Evolutionary conservation across 2,113 vertebrate genomes (phyloP).

Genomic region (Myrmecobius fasciatus): DNA sequence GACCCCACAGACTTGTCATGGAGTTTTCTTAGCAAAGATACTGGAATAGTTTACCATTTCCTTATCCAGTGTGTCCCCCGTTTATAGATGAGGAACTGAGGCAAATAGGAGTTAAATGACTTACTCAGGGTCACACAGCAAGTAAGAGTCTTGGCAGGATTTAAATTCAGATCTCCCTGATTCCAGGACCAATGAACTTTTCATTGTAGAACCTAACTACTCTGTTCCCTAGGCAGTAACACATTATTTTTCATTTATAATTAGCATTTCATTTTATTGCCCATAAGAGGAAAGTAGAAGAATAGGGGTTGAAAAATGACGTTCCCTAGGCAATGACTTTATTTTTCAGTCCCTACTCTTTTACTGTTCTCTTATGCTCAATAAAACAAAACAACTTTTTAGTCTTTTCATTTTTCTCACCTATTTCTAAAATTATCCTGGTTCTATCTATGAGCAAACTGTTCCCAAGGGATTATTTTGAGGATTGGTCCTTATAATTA

Average conservation of each 20-base stretch:
- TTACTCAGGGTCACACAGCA: not conserved
- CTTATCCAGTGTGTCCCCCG: not conserved
- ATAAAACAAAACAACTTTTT: constrained; percentile 11
- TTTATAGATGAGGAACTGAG: not conserved
- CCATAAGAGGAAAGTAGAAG: not conserved
- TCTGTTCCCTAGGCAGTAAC: not conserved
- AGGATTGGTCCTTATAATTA: not conserved
- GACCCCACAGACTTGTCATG: not conserved
- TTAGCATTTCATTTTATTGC: not conserved
- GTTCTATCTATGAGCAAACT: not conserved
- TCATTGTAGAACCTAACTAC: not conserved
- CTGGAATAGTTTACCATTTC: not conserved
- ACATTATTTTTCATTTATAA: not conserved
- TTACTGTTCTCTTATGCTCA: not conserved
- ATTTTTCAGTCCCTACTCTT: not conserved
- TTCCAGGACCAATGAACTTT: not conserved
- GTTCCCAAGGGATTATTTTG: not conserved
- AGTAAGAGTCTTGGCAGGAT: not conserved
- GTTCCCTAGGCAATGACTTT: not conserved
- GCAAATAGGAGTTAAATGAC: not conserved
- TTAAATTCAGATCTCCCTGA: not conserved
- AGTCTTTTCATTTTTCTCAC: not conserved
- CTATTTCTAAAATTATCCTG: not conserved
- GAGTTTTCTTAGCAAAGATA: not conserved
- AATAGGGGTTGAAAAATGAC: not conserved